phyloP scores from a whole-genome alignment of 2,113 vertebrate genomes.

The Eleginops maclovinus region DNA sequence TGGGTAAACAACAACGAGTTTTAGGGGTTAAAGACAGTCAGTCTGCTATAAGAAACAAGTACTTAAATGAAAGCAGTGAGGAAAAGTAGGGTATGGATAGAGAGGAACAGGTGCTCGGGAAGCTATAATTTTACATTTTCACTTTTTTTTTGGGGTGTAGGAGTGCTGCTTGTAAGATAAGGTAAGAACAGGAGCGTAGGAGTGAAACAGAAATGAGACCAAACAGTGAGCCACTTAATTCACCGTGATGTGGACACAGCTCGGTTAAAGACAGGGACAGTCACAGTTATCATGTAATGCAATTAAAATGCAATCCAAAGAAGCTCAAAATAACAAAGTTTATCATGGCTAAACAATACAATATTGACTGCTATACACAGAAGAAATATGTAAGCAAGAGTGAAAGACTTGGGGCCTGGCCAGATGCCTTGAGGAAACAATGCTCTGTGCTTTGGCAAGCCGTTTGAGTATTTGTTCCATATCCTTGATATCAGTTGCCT shows the following conservation, averaged over 20 bases:
- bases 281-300: neutral
- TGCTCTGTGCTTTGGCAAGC: no score
- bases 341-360: neutral
- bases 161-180: neutral
- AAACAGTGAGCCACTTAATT: neutral
- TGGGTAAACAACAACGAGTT: neutral
- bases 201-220: neutral
- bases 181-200: neutral
- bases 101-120: neutral
- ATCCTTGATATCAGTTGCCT: no score
- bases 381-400: neutral
- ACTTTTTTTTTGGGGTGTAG: neutral
- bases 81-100: neutral
- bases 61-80: neutral
- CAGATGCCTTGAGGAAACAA: neutral
- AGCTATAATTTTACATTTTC: neutral
- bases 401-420: neutral
- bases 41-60: neutral
- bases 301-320: neutral
- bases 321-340: neutral
- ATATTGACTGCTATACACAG: neutral
- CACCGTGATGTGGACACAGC: neutral
- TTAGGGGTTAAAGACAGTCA: neutral
- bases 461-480: no score
- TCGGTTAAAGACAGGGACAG: neutral